These are phyloP conservation scores for Ovibos moschatus DNA, from an alignment of 2,113 vertebrate species.

Conservation along the genomic window DNA sequence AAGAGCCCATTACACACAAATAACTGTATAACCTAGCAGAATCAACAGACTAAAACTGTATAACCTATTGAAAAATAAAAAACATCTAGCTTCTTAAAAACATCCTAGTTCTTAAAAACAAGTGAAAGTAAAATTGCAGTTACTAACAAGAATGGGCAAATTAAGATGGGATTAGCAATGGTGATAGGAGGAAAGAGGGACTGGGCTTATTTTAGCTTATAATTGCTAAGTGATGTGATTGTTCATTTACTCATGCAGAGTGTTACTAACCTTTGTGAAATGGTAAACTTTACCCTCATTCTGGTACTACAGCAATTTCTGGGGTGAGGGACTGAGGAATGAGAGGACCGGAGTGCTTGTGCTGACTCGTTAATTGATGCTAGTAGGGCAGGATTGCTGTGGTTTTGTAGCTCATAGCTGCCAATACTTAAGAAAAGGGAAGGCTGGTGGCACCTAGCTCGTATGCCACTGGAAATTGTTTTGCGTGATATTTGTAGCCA, in stretches of 20 bases:
- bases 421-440: background rate
- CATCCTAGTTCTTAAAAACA: background rate
- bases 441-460: background rate
- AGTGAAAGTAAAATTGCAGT: background rate
- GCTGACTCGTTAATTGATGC: background rate
- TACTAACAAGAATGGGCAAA: background rate
- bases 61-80: background rate
- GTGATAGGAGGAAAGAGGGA: background rate
- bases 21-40: background rate
- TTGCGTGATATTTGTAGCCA: background rate
- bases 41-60: background rate
- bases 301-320: background rate
- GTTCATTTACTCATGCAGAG: background rate
- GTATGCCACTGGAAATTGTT: background rate
- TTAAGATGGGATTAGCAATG: background rate
- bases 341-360: background rate
- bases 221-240: background rate
- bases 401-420: background rate
- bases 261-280: background rate
- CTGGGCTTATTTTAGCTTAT: background rate
- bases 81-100: background rate
- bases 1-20: constrained; percentile 62
- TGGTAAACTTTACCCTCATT: background rate
- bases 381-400: background rate
- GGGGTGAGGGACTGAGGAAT: background rate